Evolutionary conservation across 1,140 invertebrate genomes (phyloP).

Genomic region (Himalopsyche phryganea): DNA sequence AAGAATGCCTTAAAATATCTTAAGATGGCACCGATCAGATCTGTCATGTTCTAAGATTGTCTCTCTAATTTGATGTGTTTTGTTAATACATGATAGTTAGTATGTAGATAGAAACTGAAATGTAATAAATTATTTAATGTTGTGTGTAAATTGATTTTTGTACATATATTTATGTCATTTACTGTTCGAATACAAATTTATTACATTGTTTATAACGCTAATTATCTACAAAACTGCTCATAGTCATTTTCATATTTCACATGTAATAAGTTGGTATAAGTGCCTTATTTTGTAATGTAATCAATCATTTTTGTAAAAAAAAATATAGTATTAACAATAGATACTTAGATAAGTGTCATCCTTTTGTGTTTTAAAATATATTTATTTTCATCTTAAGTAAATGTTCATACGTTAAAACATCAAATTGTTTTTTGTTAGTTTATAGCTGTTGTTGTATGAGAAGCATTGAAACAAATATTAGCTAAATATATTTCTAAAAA

Average conservation of each 20-base stretch:
- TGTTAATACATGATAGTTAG: background rate
- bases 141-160: constrained; percentile 2
- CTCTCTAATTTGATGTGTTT: background rate
- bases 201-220: background rate
- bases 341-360: background rate
- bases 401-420: background rate
- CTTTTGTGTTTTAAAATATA: background rate
- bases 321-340: background rate
- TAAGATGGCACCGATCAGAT: too few relatives aligned
- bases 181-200: background rate
- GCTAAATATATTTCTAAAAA: too few relatives aligned
- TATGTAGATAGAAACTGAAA: background rate
- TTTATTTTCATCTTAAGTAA: background rate
- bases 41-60: background rate
- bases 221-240: background rate
- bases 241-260: background rate
- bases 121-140: constrained; percentile 3
- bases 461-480: too few relatives aligned
- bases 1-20: too few relatives aligned
- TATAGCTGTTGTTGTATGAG: too few relatives aligned
- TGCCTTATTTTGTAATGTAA: background rate
- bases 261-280: background rate
- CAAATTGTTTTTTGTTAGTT: background rate
- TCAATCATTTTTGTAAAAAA: too few relatives aligned
- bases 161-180: constrained; percentile 4